Evolutionary conservation across 2,797 vertebrate genomes (phyloP), one percentile per base, ranked within the genome.

Genomic region (Botia kubotai): DNA sequence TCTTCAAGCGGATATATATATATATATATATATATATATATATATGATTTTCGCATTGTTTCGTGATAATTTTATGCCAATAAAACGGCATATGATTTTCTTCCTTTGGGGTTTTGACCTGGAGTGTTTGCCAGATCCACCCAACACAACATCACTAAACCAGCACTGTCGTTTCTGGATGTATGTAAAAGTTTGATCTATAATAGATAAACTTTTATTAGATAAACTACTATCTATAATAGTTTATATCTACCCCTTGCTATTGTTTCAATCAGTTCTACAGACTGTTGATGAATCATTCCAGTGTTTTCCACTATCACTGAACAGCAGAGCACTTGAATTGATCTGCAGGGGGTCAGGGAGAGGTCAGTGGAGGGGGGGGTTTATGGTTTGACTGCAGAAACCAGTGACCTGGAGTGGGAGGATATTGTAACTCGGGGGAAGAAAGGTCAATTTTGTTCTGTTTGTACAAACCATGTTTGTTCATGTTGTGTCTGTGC

Each of bases 401-500:
- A 11, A 19, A 29, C 6, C 0, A 5, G 12, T 33, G 77, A 19
- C 46, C 63, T 57, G 48, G 39, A 75, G 26, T 65, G 29, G 17
- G 36, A 57, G 53, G 53, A 67, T 58, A 66, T 43, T 13, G 5
- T 58, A 21, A 46, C 11, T 50, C 23, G 8, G 48, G 65, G 50
- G 19, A 26, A 26, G 23, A 26, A 26, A 39, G 43, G 52, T 7
- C 33, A 58, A 53, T 73, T 72, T 0, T 17, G 26, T 55, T 78
- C 33, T 17, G 16, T 77, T 72, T 82, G 72, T 79, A 58, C 55
- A 69, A 75, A 82, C 75, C 66, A 78, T 72, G 19, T 77, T 43
- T 46, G 43, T 72, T 72, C 66, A 80, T 85, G 62, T 75, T 58
- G 58, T 86, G 72, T 52, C 67, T n/a, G 74, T 86, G 86, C 86